A percentile compares a stretch with the other conserved stretches of the same genome.
phyloP scores from a whole-genome alignment of 2,888 invertebrate genomes.

The Drepana falcataria region DNA sequence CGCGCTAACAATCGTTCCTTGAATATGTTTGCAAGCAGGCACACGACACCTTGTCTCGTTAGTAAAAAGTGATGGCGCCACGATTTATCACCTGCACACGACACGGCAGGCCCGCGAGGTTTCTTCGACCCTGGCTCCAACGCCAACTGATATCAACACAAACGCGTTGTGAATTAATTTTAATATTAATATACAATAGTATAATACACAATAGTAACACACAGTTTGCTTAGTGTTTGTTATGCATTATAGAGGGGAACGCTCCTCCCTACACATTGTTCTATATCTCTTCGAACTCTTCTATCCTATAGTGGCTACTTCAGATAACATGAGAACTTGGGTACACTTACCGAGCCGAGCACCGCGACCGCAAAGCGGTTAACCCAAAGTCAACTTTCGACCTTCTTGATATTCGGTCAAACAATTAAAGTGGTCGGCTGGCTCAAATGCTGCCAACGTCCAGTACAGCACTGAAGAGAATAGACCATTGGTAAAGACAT shows the following conservation, averaged over 20 bases:
- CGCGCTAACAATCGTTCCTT: conserved; percentile 56
- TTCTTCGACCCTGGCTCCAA: conserved; percentile 49
- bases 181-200: conserved; percentile 11
- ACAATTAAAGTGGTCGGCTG: conserved; percentile 19
- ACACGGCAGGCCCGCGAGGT: conserved; percentile 47
- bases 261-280: no score
- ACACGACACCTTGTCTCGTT: conserved; percentile 73
- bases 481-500: conserved; percentile 58
- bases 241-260: no score
- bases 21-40: conserved; percentile 56
- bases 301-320: no score
- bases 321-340: no score
- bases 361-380: neutral
- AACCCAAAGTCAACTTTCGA: conserved; percentile 17
- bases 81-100: conserved; percentile 73
- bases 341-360: no score
- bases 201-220: neutral
- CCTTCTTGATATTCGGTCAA: conserved; percentile 18
- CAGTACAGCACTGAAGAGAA: conserved; percentile 44
- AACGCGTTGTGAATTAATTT: conserved; percentile 24
- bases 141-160: conserved; percentile 48
- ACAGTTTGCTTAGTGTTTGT: no score
- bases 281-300: no score
- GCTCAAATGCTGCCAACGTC: conserved; percentile 30
- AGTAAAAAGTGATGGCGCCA: conserved; percentile 68